These are phyloP conservation scores for Myotis planiceps DNA, from an alignment of 2,797 vertebrate species.

Conservation along the genomic window DNA sequence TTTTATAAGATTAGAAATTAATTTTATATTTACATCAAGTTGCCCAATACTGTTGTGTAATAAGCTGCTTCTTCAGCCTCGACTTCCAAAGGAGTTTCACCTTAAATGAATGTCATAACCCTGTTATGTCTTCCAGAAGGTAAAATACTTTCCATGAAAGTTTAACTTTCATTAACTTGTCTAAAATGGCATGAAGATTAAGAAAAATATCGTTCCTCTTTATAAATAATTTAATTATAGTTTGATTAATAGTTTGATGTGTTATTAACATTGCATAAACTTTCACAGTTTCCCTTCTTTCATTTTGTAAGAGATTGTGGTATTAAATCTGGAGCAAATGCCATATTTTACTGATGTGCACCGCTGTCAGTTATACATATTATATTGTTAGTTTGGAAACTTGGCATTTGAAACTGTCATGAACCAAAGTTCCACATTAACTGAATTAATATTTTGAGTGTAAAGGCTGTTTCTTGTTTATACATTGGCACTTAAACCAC, in stretches of 20 bases:
- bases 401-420: constrained; percentile 48
- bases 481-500: background rate
- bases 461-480: background rate
- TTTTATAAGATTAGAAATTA: background rate
- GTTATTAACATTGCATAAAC: constrained; percentile 10
- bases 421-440: constrained; percentile 24
- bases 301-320: background rate
- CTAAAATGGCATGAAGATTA: constrained; percentile 28
- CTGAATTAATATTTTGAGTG: constrained; percentile 22
- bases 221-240: constrained; percentile 32
- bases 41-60: background rate
- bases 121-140: constrained; percentile 20
- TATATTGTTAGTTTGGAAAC: constrained; percentile 42
- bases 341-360: background rate
- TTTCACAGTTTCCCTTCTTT: background rate
- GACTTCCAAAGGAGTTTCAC: constrained; percentile 30
- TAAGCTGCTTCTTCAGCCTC: constrained; percentile 6
- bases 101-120: background rate
- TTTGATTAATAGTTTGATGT: background rate
- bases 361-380: constrained; percentile 48
- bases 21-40: constrained; percentile 9
- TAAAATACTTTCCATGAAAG: constrained; percentile 36
- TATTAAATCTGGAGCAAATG: constrained; percentile 64
- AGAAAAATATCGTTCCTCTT: background rate
- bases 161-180: constrained; percentile 46